A percentile compares a stretch with the other conserved stretches of the same genome.
Conservation (phyloP, 2,113 vertebrate genomes). For the Egretta garzetta region DNA sequence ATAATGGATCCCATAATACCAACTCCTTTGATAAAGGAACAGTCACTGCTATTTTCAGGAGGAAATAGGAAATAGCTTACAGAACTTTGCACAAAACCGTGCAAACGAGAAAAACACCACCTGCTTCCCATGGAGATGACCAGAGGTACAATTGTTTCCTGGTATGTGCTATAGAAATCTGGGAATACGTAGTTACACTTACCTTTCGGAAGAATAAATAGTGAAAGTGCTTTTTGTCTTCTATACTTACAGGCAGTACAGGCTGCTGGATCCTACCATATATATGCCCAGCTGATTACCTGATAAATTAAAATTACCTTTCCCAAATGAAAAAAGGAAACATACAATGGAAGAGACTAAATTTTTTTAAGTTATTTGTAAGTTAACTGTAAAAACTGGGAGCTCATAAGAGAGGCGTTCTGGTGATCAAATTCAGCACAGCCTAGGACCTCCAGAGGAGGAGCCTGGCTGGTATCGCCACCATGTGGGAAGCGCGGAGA, state of each 20-base stretch:
- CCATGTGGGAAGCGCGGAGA: fast-evolving
- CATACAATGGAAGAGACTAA: not conserved
- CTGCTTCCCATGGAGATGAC: slow-evolving; percentile 25
- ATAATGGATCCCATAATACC: not conserved
- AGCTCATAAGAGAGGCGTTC: not conserved
- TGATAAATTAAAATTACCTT: not conserved
- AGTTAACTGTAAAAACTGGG: not conserved
- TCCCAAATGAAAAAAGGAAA: not conserved
- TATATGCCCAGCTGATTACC: not conserved
- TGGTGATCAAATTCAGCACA: not conserved
- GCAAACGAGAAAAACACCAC: slow-evolving; percentile 25
- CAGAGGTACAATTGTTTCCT: slow-evolving; percentile 6
- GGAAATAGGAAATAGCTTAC: slow-evolving; percentile 39
- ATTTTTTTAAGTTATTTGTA: not conserved
- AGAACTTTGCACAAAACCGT: not conserved
- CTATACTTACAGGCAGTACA: not conserved
- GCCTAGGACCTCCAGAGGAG: not conserved
- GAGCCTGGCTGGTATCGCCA: not conserved
- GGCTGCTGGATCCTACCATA: not conserved
- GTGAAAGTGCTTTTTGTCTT: not conserved
- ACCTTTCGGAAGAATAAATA: not conserved
- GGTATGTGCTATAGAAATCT: not conserved
- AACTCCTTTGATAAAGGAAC: not conserved
- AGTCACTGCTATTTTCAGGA: not conserved
- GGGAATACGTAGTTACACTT: not conserved